Evolutionary conservation across 2,888 invertebrate genomes (phyloP).

Genomic region (Andrena camellia): DNA sequence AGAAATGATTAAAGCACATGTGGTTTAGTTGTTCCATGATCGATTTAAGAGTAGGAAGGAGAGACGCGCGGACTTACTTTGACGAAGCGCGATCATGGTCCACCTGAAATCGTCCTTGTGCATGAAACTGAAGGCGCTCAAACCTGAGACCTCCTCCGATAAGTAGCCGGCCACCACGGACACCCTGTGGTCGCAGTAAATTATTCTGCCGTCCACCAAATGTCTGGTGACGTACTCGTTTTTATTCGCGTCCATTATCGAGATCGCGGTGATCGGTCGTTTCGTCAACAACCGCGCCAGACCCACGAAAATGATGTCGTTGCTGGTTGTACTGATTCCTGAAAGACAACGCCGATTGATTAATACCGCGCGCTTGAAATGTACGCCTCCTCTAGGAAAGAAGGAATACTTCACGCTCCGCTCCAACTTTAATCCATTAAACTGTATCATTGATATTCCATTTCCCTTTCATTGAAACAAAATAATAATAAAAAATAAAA

Average conservation of each 20-base stretch:
- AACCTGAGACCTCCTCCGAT: conserved; percentile 95
- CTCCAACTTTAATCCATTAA: no score
- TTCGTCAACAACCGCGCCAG: conserved; percentile 91
- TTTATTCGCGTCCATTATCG: conserved; percentile 89
- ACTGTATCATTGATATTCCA: no score
- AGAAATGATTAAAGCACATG: neutral
- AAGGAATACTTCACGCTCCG: no score
- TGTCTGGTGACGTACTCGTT: conserved; percentile 96
- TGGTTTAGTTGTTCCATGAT: neutral
- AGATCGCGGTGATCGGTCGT: conserved; percentile 89
- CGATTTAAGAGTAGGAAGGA: neutral
- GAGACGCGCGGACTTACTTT: conserved; percentile 87
- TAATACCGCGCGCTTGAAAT: neutral
- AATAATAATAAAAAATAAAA: no score
- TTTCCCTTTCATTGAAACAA: no score
- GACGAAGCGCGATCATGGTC: conserved; percentile 94
- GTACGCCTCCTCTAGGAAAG: no score
- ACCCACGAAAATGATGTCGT: conserved; percentile 88
- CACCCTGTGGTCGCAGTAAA: conserved; percentile 96
- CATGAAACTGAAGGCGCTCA: conserved; percentile 95
- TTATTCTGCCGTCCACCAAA: conserved; percentile 94
- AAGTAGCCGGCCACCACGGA: conserved; percentile 95
- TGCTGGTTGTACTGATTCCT: conserved; percentile 75
- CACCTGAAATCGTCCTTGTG: conserved; percentile 95
- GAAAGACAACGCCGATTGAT: conserved; percentile 19